Evolutionary conservation across 2,888 invertebrate genomes (phyloP).

Genomic region (Ormia ochracea): DNA sequence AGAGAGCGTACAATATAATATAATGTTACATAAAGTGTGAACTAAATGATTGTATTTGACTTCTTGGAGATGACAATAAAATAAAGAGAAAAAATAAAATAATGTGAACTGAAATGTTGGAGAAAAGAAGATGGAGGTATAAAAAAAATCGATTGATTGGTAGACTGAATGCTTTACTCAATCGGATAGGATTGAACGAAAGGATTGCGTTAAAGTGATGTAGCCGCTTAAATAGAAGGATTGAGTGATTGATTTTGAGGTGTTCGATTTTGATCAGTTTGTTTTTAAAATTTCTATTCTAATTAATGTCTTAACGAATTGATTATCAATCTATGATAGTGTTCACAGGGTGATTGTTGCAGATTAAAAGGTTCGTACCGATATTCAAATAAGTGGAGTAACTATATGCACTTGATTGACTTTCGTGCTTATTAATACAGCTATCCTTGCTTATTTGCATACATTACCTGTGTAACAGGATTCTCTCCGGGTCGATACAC

Average conservation of each 20-base stretch:
- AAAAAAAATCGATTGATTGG: constrained; percentile 29
- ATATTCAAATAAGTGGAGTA: constrained; percentile 5
- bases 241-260: constrained; percentile 56
- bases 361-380: not conserved
- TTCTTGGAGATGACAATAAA: constrained; percentile 12
- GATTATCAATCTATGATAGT: not conserved
- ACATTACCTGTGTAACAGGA: constrained; percentile 90
- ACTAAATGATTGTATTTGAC: constrained; percentile 33
- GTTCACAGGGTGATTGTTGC: constrained; percentile 10
- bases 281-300: constrained; percentile 2
- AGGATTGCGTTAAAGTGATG: not conserved
- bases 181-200: not conserved
- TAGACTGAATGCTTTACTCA: constrained; percentile 2
- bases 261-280: constrained; percentile 56
- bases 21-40: constrained; percentile 23
- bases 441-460: not conserved
- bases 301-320: not conserved
- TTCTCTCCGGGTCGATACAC: constrained; percentile 93
- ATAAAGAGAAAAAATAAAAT: not conserved
- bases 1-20: constrained; percentile 46
- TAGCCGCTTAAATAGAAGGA: constrained; percentile 28
- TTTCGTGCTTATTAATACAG: not conserved
- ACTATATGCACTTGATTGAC: constrained; percentile 33
- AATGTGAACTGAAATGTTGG: constrained; percentile 8
- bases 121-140: constrained; percentile 5